These are phyloP conservation scores for Sinocyclocheilus anophthalmus DNA, from an alignment of 2,113 vertebrate genomes.

Conservation along the genomic window DNA sequence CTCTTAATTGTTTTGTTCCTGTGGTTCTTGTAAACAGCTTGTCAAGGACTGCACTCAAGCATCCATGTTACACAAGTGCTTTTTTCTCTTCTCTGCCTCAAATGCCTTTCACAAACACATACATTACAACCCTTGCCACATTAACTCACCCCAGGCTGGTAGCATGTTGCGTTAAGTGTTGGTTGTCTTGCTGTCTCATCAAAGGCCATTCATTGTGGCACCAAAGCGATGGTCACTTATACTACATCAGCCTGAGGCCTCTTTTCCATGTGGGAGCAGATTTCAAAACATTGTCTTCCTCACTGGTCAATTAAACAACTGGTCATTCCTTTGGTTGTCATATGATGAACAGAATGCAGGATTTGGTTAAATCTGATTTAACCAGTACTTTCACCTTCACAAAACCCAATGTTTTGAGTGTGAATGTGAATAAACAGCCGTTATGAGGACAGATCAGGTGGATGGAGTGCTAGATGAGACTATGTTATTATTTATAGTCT, in stretches of 20 bases:
- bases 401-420: conserved; percentile 53
- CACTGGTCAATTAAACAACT: background rate
- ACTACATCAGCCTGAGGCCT: conserved; percentile 67
- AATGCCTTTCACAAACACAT: conserved; percentile 18
- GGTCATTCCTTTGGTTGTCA: background rate
- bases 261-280: conserved; percentile 70
- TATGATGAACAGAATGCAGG: background rate
- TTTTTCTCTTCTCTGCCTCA: conserved; percentile 22
- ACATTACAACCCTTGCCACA: background rate
- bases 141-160: conserved; percentile 16
- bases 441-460: conserved; percentile 62
- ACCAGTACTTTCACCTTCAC: conserved; percentile 20
- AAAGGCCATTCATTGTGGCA: conserved; percentile 73
- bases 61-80: conserved; percentile 59
- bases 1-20: conserved; percentile 79
- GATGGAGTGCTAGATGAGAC: conserved; percentile 38
- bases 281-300: conserved; percentile 60
- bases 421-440: conserved; percentile 59
- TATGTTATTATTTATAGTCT: conserved; percentile 62
- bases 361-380: background rate
- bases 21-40: conserved; percentile 70
- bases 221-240: conserved; percentile 68
- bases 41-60: conserved; percentile 66
- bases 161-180: conserved; percentile 53
- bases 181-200: conserved; percentile 65